Evolutionary conservation across 2,888 invertebrate species (phyloP), one percentile per base, ranked within the genome.

Genomic region (Drosophila fungiperda): DNA sequence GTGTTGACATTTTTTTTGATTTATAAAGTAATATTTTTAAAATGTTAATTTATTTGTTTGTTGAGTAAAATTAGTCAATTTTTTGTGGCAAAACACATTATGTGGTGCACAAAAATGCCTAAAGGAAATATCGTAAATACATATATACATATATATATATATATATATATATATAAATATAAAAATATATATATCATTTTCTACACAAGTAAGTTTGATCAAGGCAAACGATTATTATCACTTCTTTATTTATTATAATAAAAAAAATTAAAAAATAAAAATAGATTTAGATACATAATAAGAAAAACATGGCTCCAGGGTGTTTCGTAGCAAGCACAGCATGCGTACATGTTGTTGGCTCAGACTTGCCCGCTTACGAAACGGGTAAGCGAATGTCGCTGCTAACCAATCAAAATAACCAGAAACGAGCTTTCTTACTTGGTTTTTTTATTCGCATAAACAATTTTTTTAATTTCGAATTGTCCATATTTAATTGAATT

Each of bases 401-500:
- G 45, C 20, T 20, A 45, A 20, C 45, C 45, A 45, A 45, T 45
- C 12, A 45, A 45, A 15, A 20, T 20, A 12, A 45, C 20, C 20
- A 20, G 7, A 15, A 12, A n/a, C 2, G 26, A 55, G 36, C 55
- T 38, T 38, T 29, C 55, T 38, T n/a, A 55, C 38, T n/a, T 38
- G 29, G 29, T 38, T 29, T 38, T 38, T 45, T 58, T 17, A 32
- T 20, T 20, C 20, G 45, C 17, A 33, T 23, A 42, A 29, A 29
- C 4, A 45, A 48, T n/a, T 8, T 45, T 33, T 35, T 23, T 23
- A 4, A 20, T 26, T 17, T 59, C 42, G 35, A 67, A 57, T 65
- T 55, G 54, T 58, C 26, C 55, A 58, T 29, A 50, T 20, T 40
- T 8, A 36, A 58, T 50, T 59, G 36, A 38, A 58, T 68, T 20